Evolutionary conservation across 2,113 vertebrate species (phyloP).

Genomic region (Hippopotamus amphibius): DNA sequence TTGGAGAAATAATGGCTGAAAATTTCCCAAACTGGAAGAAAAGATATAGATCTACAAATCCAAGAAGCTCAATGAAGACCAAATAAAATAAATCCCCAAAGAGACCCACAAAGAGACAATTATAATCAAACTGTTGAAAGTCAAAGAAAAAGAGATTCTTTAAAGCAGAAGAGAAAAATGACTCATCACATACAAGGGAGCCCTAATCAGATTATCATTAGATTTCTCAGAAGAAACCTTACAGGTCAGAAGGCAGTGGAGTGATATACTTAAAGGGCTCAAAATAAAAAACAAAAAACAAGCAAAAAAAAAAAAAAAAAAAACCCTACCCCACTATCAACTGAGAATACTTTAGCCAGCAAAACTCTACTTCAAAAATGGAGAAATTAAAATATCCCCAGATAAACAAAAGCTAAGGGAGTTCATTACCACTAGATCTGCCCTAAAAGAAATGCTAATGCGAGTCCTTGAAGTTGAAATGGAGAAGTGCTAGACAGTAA

Average conservation of each 20-base stretch:
- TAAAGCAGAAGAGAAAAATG: neutral
- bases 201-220: neutral
- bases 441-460: neutral
- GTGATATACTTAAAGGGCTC: neutral
- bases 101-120: neutral
- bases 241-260: neutral
- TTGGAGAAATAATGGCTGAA: constrained; percentile 16
- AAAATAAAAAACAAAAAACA: neutral
- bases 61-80: neutral
- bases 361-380: neutral
- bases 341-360: neutral
- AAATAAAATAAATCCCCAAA: neutral
- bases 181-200: neutral
- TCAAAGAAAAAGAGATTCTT: neutral
- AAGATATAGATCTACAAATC: neutral
- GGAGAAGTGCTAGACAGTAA: neutral
- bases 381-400: neutral
- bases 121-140: neutral
- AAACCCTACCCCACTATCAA: neutral
- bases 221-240: neutral
- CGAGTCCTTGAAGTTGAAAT: neutral
- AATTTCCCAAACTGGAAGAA: neutral
- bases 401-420: neutral
- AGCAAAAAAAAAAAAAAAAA: neutral
- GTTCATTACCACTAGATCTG: neutral